These are phyloP conservation scores for Catostomus latipinnis DNA, from an alignment of 2,797 vertebrate species.

Conservation along the genomic window DNA sequence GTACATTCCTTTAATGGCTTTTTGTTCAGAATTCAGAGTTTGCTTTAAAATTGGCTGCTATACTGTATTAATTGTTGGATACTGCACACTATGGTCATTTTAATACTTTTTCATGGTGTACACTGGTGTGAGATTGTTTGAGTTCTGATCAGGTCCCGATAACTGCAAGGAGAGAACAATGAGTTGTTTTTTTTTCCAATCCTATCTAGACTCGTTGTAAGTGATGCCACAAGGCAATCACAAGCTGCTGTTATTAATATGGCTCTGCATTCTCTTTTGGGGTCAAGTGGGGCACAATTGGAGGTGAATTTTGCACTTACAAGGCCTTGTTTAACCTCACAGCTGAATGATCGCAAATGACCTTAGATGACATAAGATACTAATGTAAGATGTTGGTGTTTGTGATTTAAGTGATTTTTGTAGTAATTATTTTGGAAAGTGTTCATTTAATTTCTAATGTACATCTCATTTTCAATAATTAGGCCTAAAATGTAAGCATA, in stretches of 20 bases:
- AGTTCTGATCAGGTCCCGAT: conserved; percentile 15
- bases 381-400: conserved; percentile 13
- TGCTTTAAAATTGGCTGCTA: background rate
- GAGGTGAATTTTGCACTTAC: background rate
- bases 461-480: background rate
- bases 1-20: conserved; percentile 2
- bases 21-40: background rate
- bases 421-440: background rate
- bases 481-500: too few relatives aligned
- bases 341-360: too few relatives aligned
- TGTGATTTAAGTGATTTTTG: background rate
- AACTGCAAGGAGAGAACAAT: background rate
- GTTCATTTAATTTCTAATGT: background rate
- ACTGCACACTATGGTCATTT: background rate
- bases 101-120: background rate
- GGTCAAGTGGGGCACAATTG: conserved; percentile 34
- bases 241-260: conserved; percentile 39
- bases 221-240: conserved; percentile 38
- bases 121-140: conserved; percentile 17
- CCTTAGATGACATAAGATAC: background rate
- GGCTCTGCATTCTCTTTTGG: conserved; percentile 9
- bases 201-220: conserved; percentile 22
- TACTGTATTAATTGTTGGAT: background rate
- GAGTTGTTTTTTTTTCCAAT: background rate
- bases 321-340: background rate